Evolutionary conservation across 2,888 invertebrate genomes (phyloP).

Genomic region (Rapana venosa): DNA sequence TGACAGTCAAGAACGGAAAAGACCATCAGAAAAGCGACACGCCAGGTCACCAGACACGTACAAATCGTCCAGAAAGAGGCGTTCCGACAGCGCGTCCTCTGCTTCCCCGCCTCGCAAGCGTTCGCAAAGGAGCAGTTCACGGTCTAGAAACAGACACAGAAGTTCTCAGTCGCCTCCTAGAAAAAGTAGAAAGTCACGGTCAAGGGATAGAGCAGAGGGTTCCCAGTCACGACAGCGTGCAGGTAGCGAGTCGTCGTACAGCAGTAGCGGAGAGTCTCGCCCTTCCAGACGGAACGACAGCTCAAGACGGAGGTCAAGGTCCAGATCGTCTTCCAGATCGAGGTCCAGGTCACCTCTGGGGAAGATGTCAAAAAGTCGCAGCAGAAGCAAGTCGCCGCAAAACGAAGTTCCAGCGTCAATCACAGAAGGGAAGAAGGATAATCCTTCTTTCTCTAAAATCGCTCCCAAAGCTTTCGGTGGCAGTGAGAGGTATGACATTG

Average conservation of each 20-base stretch:
- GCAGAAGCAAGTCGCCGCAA: not conserved
- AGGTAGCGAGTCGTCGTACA: not conserved
- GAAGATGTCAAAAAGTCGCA: not conserved
- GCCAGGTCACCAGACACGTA: not conserved
- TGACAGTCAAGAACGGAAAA: not conserved
- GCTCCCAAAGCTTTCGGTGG: not conserved
- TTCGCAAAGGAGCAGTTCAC: conserved; percentile 7
- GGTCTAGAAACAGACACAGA: not conserved
- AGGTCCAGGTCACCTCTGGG: not conserved
- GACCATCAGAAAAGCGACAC: not conserved
- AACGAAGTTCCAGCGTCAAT: not conserved
- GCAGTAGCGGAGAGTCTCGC: not conserved
- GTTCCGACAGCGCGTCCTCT: not conserved
- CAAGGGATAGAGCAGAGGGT: not conserved
- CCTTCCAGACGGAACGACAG: not conserved
- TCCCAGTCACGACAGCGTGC: not conserved
- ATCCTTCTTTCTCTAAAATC: not conserved
- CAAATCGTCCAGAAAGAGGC: not conserved
- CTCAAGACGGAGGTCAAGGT: not conserved
- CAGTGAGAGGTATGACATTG: not conserved
- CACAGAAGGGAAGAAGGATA: not conserved
- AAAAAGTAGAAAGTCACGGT: not conserved
- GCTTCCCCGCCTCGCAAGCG: not conserved
- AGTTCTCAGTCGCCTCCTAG: not conserved
- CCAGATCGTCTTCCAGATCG: not conserved